Conservation (phyloP, 2,888 invertebrate genomes). For the Ophraella communa region DNA sequence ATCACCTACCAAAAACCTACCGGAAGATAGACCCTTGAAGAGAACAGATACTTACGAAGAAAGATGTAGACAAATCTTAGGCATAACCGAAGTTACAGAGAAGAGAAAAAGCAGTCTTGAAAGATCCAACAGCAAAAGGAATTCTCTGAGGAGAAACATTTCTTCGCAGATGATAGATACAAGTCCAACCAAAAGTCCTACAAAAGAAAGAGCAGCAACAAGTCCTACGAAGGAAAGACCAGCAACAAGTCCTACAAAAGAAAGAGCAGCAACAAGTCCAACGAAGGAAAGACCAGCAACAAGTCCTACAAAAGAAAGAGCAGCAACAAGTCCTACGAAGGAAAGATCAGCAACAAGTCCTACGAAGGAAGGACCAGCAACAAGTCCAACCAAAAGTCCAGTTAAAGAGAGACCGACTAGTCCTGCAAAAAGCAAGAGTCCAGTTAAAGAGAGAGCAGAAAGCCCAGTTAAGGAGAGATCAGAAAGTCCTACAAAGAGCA, state of each 20-base stretch:
- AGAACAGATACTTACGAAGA: slow-evolving; percentile 78
- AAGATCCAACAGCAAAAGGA: slow-evolving; percentile 30
- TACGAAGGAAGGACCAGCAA: slow-evolving; percentile 29
- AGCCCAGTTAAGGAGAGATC: background rate
- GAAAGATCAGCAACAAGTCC: slow-evolving; percentile 30
- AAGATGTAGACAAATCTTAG: slow-evolving; percentile 73
- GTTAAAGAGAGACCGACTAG: slow-evolving; percentile 26
- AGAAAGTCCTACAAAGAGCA: slow-evolving; percentile 33
- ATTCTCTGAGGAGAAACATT: slow-evolving; percentile 34
- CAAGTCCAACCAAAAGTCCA: slow-evolving; percentile 21
- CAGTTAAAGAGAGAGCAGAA: slow-evolving; percentile 27
- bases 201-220: no score
- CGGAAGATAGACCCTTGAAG: slow-evolving; percentile 61
- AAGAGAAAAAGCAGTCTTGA: slow-evolving; percentile 45
- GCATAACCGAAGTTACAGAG: slow-evolving; percentile 62
- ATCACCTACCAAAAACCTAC: slow-evolving; percentile 56
- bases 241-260: slow-evolving; percentile 3
- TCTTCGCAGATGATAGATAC: slow-evolving; percentile 27
- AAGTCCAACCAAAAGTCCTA: background rate
- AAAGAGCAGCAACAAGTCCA: slow-evolving; percentile 3
- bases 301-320: slow-evolving; percentile 33
- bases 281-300: background rate
- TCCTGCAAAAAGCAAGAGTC: slow-evolving; percentile 26
- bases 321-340: slow-evolving; percentile 34
- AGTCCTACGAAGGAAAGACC: no score